Base-by-base conservation (phyloP, 1,140 invertebrate genomes). In the Mercenaria mercenaria region DNA sequence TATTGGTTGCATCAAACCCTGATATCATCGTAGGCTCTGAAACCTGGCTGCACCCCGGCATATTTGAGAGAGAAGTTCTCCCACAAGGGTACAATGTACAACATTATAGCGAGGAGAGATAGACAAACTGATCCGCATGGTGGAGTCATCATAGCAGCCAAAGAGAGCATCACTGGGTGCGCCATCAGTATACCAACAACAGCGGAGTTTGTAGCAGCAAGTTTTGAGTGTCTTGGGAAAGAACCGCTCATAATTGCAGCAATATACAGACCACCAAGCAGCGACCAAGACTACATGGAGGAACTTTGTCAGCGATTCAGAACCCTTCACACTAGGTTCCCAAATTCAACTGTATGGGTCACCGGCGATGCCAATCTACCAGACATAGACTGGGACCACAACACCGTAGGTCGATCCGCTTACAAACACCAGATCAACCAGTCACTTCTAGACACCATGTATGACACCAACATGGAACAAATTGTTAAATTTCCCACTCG, bases 271-370 rank as follows among this genome's bases (percentile, higher is more conserved):
- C 76, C 76, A 47, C 39, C 76, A 18, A 79, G 47, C n/a, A 79
- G 23, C 47, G 76, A 79, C 26, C 10, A 11, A 29, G 8, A 13
- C 20, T 61, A 61, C n/a, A 61, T 61, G 56, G 56, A 52, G 47
- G 39, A 79, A 39, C n/a, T 32, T 11, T 79, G 26, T 29, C 37
- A 79, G 76, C 3, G 47, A 18, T 6, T 39, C 11, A 41, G 26
- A 50, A 15, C 43, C 18, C 79, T 61, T 1, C 39, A 81, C 34
- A 2, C 26, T 15, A 32, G 4, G 26, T 29, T 59, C 52, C 26
- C 26, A 23, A 13, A 81, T 3, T 56, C 79, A 47, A 81, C 47
- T 34, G 39, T 81, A 4, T 81, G 79, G 79, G 34, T 81, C 11
- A 50, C n/a, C n/a, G n/a, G n/a, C n/a, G n/a, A n/a, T n/a, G n/a